Base-by-base conservation (phyloP, 2,888 invertebrate genomes). In the Phaedon cochleariae region DNA sequence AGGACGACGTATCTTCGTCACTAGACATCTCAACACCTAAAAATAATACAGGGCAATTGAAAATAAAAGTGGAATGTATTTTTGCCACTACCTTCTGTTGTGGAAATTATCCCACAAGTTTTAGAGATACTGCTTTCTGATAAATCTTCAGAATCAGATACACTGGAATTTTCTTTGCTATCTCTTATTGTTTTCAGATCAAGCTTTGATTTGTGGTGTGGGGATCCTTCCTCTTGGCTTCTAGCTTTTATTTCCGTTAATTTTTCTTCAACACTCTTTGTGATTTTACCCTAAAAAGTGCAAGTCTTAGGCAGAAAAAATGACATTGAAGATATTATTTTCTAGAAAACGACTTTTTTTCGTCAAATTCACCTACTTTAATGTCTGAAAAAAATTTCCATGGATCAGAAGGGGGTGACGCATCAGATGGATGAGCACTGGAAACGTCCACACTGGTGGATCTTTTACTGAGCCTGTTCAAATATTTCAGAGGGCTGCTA, bases 211-310 rank as follows among this genome's bases (percentile, higher is more conserved):
- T 70, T 74, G 54, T 74, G 74, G 29, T 62, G 60, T 0, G 80
- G 80, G 0, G 81, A 79, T 20, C 77, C 76, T 48, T 82, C 82
- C n/a, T 77, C 79, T 49, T 75, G 73, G 58, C 78, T 80, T 64
- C 82, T 74, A 1, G 80, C 70, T 73, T 91, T 90, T 62, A 89
- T 89, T 76, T 89, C 88, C 9, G 89, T 90, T 63, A 92, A 85
- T 84, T 91, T 92, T 67, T 92, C 92, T 79, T 92, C 92, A 53
- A 92, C 91, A 37, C 91, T 92, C 79, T 92, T 92, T 41, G 91
- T 89, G 68, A 92, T 89, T 83, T 92, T 91, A 54, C 90, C 91
- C 80, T 83, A 63, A 9, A 77, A 64, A 20, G 29, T 37, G 22
- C 29, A 34, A 5, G 45, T 45, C 6, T 31, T 52, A 1, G 21